Evolutionary conservation across 2,797 vertebrate genomes (phyloP).

Genomic region (Chaetodon trifasciatus): DNA sequence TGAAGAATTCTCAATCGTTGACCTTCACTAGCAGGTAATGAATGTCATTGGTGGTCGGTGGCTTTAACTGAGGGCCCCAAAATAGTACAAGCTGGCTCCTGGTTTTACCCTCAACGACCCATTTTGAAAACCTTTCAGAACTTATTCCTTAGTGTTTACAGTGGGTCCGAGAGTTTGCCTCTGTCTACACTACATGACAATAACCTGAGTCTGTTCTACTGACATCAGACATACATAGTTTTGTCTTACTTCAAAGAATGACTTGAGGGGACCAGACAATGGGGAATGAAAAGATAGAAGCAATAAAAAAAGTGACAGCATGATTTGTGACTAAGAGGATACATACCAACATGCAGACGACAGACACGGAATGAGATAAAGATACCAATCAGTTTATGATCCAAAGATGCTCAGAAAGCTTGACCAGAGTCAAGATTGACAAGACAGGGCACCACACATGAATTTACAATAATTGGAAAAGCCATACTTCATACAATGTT

Average conservation of each 20-base stretch:
- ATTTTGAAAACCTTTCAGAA: background rate
- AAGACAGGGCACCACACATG: constrained; percentile 42
- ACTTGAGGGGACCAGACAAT: constrained; percentile 42
- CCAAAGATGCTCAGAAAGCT: constrained; percentile 51
- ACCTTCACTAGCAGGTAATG: background rate
- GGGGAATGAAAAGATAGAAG: constrained; percentile 51
- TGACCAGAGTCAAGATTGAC: constrained; percentile 57
- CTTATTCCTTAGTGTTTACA: background rate
- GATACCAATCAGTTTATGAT: constrained; percentile 70
- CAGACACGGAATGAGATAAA: constrained; percentile 46
- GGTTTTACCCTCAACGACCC: background rate
- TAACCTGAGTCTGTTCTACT: background rate
- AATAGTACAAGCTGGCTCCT: background rate
- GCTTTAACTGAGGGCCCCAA: too few relatives aligned
- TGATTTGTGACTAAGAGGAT: constrained; percentile 67
- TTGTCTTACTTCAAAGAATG: constrained; percentile 39
- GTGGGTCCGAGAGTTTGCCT: constrained; percentile 20
- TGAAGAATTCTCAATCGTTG: background rate
- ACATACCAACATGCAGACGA: constrained; percentile 38
- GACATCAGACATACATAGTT: constrained; percentile 25
- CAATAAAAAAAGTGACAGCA: constrained; percentile 64
- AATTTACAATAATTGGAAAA: constrained; percentile 75
- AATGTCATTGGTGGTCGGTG: background rate
- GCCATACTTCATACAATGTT: constrained; percentile 76
- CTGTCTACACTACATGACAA: constrained; percentile 9